Percentiles rank a stretch among this genome's conserved stretches.
Conservation (phyloP, 2,113 vertebrate genomes). For the Nibea albiflora region DNA sequence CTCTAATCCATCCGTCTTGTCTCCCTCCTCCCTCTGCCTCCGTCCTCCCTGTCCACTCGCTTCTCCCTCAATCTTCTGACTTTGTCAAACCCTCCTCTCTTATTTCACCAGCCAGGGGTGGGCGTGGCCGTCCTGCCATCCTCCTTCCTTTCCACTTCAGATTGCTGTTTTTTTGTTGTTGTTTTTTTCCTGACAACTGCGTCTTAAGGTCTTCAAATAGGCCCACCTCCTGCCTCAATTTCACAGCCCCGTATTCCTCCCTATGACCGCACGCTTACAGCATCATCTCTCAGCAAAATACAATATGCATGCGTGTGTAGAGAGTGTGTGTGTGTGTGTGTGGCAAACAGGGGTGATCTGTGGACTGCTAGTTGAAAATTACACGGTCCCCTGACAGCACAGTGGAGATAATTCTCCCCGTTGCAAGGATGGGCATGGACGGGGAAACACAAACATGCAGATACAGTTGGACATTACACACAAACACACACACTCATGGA, state of each 20-base stretch:
- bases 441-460: constrained; percentile 19
- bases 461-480: constrained; percentile 16
- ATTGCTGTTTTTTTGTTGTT: constrained; percentile 37
- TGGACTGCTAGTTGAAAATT: constrained; percentile 48
- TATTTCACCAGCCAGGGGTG: constrained; percentile 12
- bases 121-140: constrained; percentile 13
- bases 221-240: constrained; percentile 33
- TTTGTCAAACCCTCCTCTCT: constrained; percentile 39
- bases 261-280: rapidly evolving
- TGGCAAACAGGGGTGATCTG: constrained; percentile 27
- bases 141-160: constrained; percentile 29
- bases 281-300: constrained; percentile 30
- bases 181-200: constrained; percentile 44
- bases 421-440: not conserved
- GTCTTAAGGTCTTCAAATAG: constrained; percentile 49
- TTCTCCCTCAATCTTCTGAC: constrained; percentile 39
- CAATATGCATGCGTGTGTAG: not conserved
- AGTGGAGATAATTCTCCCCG: constrained; percentile 1
- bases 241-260: not conserved
- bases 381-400: constrained; percentile 22
- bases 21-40: not conserved
- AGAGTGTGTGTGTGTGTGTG: constrained; percentile 18
- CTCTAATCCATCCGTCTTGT: not conserved
- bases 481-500: constrained; percentile 1
- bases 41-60: not conserved